Evolutionary conservation across 2,888 invertebrate species (phyloP), one percentile per base, ranked within the genome.

Genomic region (Craniophora ligustri): DNA sequence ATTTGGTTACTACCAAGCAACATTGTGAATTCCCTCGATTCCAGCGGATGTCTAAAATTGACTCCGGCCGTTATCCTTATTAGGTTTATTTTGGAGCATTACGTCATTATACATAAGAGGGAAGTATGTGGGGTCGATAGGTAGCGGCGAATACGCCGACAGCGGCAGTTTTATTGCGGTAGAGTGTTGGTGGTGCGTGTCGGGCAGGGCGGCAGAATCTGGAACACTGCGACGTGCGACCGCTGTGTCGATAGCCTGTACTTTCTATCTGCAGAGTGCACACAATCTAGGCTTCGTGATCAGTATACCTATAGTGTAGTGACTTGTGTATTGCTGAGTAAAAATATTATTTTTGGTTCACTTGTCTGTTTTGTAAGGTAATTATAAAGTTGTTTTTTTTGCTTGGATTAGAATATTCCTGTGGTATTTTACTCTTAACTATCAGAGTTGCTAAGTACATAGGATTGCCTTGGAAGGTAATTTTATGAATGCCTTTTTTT

Each of bases 51-150:
- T 82, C 72, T 76, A 81, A 75, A 81, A 77, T 81, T 68, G 72
- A 55, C 55, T 48, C 30, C 56, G 63, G 69, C 69, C 73, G 81
- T 86, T 87, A 87, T 87, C 90, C 91, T 76, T 91, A 87, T 82
- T 89, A 81, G 85, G 89, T 91, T 91, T 92, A 93, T 92, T 93
- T 92, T 92, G 87, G 91, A 87, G 75, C 87, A 93, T 93, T 93
- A 93, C 93, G 93, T 93, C 93, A 93, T 88, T 87, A 79, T 79
- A 78, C 77, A 45, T 72, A 74, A 38, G 67, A 73, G 72, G 81
- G 75, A 76, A 75, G 76, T 72, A 76, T 72, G 75, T 71, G 75
- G 76, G 75, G 75, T 80, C 78, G 76, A 66, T 67, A 67, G 62
- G 47, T 67, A 66, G 61, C 72, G 50, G 66, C 57, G 62, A 66